Percentiles rank a stretch among this genome's conserved stretches.
Evolutionary conservation across 2,888 invertebrate genomes (phyloP).

Genomic region (Gnatocerus cornutus): DNA sequence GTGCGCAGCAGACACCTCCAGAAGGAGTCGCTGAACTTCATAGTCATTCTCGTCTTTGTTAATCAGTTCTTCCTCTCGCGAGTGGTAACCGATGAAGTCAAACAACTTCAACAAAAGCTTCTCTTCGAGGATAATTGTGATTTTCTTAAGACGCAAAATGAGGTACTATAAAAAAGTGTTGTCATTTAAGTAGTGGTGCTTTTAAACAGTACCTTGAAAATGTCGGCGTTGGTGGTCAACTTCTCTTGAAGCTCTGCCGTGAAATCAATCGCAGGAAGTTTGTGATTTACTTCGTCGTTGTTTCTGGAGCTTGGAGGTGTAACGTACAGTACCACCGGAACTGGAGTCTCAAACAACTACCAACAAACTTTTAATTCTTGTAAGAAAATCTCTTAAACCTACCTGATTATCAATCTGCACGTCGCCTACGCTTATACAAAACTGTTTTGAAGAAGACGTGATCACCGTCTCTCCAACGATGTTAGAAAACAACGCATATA

Average conservation of each 20-base stretch:
- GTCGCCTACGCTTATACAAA: conserved; percentile 83
- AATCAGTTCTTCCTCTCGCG: conserved; percentile 74
- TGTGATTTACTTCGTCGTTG: conserved; percentile 71
- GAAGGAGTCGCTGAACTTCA: conserved; percentile 85
- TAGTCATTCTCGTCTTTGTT: conserved; percentile 83
- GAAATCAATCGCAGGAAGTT: conserved; percentile 85
- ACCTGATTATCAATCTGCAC: conserved; percentile 92
- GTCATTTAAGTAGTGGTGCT: not conserved
- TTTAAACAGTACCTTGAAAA: conserved; percentile 79
- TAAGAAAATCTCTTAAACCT: not conserved
- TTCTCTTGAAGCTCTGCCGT: conserved; percentile 82
- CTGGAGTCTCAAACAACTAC: conserved; percentile 88
- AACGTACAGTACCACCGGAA: conserved; percentile 89
- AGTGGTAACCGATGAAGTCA: conserved; percentile 73
- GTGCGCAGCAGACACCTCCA: conserved; percentile 86
- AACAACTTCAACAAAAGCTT: conserved; percentile 83
- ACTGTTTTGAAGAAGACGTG: conserved; percentile 73
- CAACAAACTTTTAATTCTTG: conserved; percentile 39
- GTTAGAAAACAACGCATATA: conserved; percentile 81
- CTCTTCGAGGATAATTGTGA: conserved; percentile 93
- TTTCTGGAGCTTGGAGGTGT: conserved; percentile 72
- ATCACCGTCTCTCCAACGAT: conserved; percentile 78
- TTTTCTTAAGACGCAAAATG: conserved; percentile 85
- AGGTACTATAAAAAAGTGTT: conserved; percentile 76
- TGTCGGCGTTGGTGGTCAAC: conserved; percentile 82